Conservation (phyloP, 2,113 vertebrate genomes). For the Neodontobutis hainanensis region DNA sequence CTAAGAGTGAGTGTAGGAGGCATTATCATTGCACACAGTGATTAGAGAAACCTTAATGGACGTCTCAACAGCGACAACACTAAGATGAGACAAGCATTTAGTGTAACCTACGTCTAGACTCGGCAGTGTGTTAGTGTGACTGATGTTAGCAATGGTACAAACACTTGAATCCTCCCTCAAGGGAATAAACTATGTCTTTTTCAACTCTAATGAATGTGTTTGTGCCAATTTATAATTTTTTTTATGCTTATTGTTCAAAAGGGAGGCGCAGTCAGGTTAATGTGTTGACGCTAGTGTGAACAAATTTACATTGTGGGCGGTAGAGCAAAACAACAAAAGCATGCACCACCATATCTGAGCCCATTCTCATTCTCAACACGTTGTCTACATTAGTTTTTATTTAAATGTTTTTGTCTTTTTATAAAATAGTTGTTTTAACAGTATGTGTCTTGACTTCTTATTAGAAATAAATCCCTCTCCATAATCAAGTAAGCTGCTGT, state of each 20-base stretch:
- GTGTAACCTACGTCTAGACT: constrained; percentile 40
- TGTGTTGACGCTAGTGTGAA: constrained; percentile 13
- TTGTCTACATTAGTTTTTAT: not conserved
- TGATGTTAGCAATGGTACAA: constrained; percentile 14
- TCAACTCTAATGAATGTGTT: constrained; percentile 44
- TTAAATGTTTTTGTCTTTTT: no score
- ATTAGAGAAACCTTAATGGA: constrained; percentile 68
- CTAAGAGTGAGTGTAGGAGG: constrained; percentile 24
- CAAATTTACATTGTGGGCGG: constrained; percentile 22
- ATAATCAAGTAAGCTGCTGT: no score
- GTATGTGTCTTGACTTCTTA: no score
- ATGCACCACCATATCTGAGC: not conserved
- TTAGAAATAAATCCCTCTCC: no score
- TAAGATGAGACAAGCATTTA: constrained; percentile 59
- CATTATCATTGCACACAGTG: constrained; percentile 52
- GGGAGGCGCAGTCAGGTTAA: not conserved
- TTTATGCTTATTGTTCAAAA: constrained; percentile 3
- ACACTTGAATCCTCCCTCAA: constrained; percentile 32
- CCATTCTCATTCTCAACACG: not conserved
- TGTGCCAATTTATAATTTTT: constrained; percentile 24
- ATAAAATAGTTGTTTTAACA: no score
- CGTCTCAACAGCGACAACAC: constrained; percentile 40
- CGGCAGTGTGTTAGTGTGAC: constrained; percentile 1
- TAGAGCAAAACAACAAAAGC: constrained; percentile 2
- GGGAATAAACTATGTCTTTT: constrained; percentile 13